These are phyloP conservation scores for Glandiceps talaboti DNA, from an alignment of 53 echinoderm and acorn worm species.

Conservation along the genomic window DNA sequence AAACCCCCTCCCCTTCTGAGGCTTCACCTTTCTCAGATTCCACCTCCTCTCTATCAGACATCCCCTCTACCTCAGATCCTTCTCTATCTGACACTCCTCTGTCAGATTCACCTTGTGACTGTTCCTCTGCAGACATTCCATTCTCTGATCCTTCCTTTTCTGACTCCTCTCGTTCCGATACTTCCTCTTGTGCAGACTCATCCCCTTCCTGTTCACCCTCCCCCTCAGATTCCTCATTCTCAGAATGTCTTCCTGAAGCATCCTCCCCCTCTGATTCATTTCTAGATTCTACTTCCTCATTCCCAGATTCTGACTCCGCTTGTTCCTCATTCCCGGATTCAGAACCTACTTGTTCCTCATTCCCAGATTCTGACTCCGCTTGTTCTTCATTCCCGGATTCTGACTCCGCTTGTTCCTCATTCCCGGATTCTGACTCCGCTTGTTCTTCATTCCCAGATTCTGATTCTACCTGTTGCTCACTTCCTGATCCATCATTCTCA, in stretches of 20 bases:
- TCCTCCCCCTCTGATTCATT: constrained; percentile 18
- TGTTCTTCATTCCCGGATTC: constrained; percentile 27
- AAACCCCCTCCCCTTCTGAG: neutral
- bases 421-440: constrained; percentile 12
- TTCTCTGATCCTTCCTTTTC: constrained; percentile 8
- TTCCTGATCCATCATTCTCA: constrained; percentile 28
- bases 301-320: constrained; percentile 22
- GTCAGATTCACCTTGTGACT: constrained; percentile 23
- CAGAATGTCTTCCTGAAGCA: constrained; percentile 14
- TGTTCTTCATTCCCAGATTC: constrained; percentile 20
- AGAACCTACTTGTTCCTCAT: constrained; percentile 14
- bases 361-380: constrained; percentile 14
- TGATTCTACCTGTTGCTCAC: constrained; percentile 12
- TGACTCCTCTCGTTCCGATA: constrained; percentile 4
- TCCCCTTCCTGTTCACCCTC: constrained; percentile 14
- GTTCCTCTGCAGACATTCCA: constrained; percentile 14
- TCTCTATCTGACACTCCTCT: constrained; percentile 26
- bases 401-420: constrained; percentile 8
- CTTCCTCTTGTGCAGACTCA: constrained; percentile 3
- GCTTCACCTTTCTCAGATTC: neutral
- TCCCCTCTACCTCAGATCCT: constrained; percentile 22
- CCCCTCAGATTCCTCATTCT: constrained; percentile 5
- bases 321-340: constrained; percentile 7
- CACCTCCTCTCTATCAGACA: neutral
- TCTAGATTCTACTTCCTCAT: constrained; percentile 14